phyloP scores from a whole-genome alignment of 2,113 vertebrate species.

The Leucoraja erinaceus region DNA sequence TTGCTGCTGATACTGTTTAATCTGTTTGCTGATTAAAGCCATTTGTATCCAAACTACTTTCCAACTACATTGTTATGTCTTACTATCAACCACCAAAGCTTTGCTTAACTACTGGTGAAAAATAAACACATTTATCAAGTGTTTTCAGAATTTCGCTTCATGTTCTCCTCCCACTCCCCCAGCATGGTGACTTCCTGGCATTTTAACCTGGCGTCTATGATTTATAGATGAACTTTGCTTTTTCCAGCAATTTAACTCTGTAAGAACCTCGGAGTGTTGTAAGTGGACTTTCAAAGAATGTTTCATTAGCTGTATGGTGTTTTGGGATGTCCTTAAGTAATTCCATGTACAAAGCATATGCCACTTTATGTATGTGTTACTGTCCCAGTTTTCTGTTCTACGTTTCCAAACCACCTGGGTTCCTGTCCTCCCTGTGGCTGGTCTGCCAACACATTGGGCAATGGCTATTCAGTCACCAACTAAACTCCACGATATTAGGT shows the following conservation, averaged over 20 bases:
- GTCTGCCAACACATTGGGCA: neutral
- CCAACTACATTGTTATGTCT: neutral
- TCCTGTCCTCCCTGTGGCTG: neutral
- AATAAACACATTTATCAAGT: conserved; percentile 1
- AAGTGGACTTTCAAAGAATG: neutral
- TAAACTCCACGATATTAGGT: no score
- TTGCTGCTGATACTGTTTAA: neutral
- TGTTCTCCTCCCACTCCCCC: neutral
- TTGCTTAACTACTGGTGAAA: conserved; percentile 12
- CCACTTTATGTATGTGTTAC: neutral
- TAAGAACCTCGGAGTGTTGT: neutral
- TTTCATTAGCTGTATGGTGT: neutral
- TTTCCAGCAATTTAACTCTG: neutral
- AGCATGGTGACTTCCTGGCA: neutral
- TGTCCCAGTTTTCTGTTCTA: neutral
- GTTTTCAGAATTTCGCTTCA: neutral
- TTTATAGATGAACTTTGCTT: neutral
- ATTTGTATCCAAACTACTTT: neutral
- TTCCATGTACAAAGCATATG: neutral
- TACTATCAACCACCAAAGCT: neutral
- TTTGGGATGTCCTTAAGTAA: neutral
- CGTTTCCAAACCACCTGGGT: neutral
- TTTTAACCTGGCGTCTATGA: neutral
- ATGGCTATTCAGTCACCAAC: neutral
- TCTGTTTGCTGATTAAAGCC: conserved; percentile 22